Base-by-base conservation (phyloP, 2,113 vertebrate genomes). In the Isurus oxyrinchus region DNA sequence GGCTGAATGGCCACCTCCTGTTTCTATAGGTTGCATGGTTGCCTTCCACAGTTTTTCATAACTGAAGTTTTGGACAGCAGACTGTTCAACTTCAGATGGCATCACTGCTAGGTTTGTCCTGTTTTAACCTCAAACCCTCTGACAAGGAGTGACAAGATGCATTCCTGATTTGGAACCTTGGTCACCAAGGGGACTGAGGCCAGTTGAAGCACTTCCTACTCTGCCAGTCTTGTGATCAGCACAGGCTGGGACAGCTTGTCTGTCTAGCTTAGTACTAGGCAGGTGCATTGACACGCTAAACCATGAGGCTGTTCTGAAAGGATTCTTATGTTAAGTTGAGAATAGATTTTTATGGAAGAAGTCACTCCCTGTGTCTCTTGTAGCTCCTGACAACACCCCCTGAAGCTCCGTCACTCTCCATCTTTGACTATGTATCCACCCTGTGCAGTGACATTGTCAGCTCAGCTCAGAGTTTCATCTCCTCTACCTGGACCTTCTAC, bases 401-500 rank as follows among this genome's bases (percentile, higher is more conserved):
- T 1, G 98, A 98, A 1, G 97, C 98, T 0, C 98, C 98, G 0
- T 3, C 97, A 13, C 97, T 98, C 93, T 99, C 99, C 0, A 96
- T 99, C 96, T 97, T 99, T 96, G 98, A 99, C 96, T 97, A 99
- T 35, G 97, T 99, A 59, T 99, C 99, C 97, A 98, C 98, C 76
- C 99, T 99, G 98, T 99, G 99, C 97, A 99, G 98, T 0, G 99
- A 99, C 97, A 98, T 99, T 0, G 98, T 99, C 97, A 99, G 98
- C 98, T 99, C 99, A 0, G 99, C 99, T 81, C 99, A 99, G 97
- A 99, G 99, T 97, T 99, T 99, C 96, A 99, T 99, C 97, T 99
- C 99, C 97, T 99, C 99, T 97, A 99, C 99, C 63, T 99, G 99
- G 99, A 99, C 99, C 87, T 99, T 99, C 97, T 99, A 99, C 97